Evolutionary conservation across 2,888 invertebrate species (phyloP).

Genomic region (Dexiosoma caninum): DNA sequence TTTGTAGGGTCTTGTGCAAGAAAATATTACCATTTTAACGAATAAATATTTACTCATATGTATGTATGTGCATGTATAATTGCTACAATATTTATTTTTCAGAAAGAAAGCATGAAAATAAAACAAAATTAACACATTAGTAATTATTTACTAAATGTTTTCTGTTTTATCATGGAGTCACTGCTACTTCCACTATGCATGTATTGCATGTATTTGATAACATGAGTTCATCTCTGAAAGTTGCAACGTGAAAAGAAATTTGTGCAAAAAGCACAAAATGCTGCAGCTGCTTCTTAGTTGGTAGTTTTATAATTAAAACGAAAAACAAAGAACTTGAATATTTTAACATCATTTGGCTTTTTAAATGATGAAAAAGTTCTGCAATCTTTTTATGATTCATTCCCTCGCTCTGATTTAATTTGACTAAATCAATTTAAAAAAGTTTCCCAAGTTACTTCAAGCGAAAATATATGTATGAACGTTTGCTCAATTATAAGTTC

Average conservation of each 20-base stretch:
- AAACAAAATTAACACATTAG: slow-evolving; percentile 40
- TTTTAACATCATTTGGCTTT: slow-evolving; percentile 56
- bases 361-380: slow-evolving; percentile 48
- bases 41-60: no score
- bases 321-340: not conserved
- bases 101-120: slow-evolving; percentile 9
- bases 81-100: not conserved
- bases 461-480: not conserved
- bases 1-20: slow-evolving; percentile 5
- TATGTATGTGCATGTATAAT: no score
- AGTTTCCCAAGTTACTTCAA: not conserved
- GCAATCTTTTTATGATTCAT: slow-evolving; percentile 27
- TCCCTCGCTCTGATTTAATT: not conserved
- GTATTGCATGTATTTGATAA: slow-evolving; percentile 15
- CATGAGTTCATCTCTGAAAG: not conserved
- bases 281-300: not conserved
- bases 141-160: slow-evolving; percentile 43
- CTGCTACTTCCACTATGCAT: not conserved
- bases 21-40: not conserved
- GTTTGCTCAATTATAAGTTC: not conserved
- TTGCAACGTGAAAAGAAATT: not conserved
- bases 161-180: slow-evolving; percentile 10
- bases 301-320: not conserved
- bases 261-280: not conserved
- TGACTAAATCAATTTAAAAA: slow-evolving; percentile 2